Evolutionary conservation across 2,113 vertebrate genomes (phyloP), one percentile per base, ranked within the genome.

Genomic region (Aegotheles bennettii): DNA sequence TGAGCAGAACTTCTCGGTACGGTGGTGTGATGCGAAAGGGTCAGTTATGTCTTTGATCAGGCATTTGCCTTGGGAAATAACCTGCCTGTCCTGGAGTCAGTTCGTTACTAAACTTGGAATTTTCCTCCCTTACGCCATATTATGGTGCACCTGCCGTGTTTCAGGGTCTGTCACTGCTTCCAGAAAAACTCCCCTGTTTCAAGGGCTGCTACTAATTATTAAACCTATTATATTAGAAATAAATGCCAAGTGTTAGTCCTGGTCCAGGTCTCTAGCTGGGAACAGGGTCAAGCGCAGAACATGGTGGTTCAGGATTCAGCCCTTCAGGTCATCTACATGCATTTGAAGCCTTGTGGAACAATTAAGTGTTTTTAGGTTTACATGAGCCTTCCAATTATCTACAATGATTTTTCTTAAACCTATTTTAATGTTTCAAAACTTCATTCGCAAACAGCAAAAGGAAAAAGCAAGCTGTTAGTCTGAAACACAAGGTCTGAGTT

Each of bases 131-230:
- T 43, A 16, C 10, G 54, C 54, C 11, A 36, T 79, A 31, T 79
- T 65, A 51, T 5, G 9, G 67, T 95, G 94, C 97, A 98, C 96
- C 96, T 98, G 97, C 96, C 61, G 10, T 59, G 31, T 88, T 75
- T 77, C 48, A 73, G 69, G 87, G 36, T 77, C 78, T 84, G 82
- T 71, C 79, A 23, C 28, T 0, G 13, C 73, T 93, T 96, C 68
- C 89, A 81, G 57, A 65, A 70, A 74, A 79, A 89, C 38, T 1
- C 8, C 26, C 23, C 25, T 36, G 48, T 65, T 88, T 77, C 45
- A 67, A 70, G 91, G 60, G 56, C 74, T 81, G 47, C 21, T 83
- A 3, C 54, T 87, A n/a, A n/a, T n/a, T n/a, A 60, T 71, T 75
- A 75, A 93, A 42, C 29, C 60, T 63, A 6, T 88, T 91, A 29